Percentiles rank a stretch among this genome's conserved stretches.
Evolutionary conservation across 2,888 invertebrate species (phyloP).

Genomic region (Drepana falcataria): DNA sequence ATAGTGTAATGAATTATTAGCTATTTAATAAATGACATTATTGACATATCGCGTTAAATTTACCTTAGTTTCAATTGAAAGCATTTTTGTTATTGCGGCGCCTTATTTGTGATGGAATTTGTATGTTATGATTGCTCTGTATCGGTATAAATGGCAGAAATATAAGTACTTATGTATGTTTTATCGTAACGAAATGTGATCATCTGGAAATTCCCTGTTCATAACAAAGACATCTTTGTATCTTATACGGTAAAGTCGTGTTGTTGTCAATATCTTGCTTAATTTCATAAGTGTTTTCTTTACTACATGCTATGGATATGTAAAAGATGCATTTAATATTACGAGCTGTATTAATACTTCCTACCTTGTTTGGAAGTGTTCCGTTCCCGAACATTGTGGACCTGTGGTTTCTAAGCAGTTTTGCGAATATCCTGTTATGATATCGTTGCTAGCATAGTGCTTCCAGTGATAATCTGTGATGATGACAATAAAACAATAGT

Average conservation of each 20-base stretch:
- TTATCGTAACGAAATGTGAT: slow-evolving; percentile 18
- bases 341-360: slow-evolving; percentile 20
- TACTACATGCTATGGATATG: slow-evolving; percentile 6
- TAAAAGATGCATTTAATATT: slow-evolving; percentile 8
- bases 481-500: slow-evolving; percentile 64
- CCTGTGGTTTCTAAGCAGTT: slow-evolving; percentile 44
- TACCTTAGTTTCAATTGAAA: neutral
- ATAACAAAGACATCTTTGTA: slow-evolving; percentile 18
- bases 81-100: neutral
- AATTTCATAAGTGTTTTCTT: neutral
- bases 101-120: neutral
- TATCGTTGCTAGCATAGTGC: slow-evolving; percentile 27
- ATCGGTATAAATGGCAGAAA: slow-evolving; percentile 20
- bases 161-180: neutral
- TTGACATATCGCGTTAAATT: neutral
- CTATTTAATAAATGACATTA: neutral
- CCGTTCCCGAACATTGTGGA: slow-evolving; percentile 26
- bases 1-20: neutral
- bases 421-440: slow-evolving; percentile 42
- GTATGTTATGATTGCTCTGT: slow-evolving; percentile 13
- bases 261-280: slow-evolving; percentile 16
- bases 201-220: slow-evolving; percentile 13
- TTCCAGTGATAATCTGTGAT: slow-evolving; percentile 53
- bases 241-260: slow-evolving; percentile 17
- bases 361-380: slow-evolving; percentile 38